Evolutionary conservation across 2,888 invertebrate genomes (phyloP).

Genomic region (Hybos culiciformis): DNA sequence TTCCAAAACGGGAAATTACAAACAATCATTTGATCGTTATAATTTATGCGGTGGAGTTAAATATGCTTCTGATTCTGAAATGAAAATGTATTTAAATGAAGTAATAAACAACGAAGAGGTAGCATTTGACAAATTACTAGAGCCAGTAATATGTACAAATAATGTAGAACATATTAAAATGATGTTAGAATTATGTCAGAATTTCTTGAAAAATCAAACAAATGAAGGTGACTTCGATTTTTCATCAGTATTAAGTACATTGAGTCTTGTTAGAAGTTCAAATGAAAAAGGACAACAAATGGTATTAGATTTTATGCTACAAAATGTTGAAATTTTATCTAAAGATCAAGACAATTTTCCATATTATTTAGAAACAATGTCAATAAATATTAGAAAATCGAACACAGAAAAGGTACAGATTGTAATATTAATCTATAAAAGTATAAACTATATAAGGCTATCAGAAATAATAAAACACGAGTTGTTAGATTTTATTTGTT

Average conservation of each 20-base stretch:
- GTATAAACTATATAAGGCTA: too few species aligned
- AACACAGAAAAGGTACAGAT: too few species aligned
- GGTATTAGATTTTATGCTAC: neutral
- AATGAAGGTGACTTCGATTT: neutral
- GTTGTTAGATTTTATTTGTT: too few species aligned
- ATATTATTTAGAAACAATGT: neutral
- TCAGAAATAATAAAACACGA: too few species aligned
- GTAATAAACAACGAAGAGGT: neutral
- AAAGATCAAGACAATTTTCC: neutral
- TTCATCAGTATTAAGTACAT: neutral
- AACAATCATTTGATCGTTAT: neutral
- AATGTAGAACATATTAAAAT: neutral
- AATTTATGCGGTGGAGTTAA: slow-evolving; percentile 2
- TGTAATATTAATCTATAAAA: too few species aligned
- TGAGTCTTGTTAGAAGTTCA: neutral
- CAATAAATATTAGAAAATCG: too few species aligned
- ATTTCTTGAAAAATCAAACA: neutral
- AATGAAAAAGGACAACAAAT: neutral
- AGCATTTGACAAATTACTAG: neutral
- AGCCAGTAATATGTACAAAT: neutral
- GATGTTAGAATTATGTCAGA: neutral
- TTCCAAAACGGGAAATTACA: neutral
- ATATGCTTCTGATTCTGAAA: neutral
- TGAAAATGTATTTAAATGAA: neutral
- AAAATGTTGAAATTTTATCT: neutral